Base-by-base conservation (phyloP, 2,888 invertebrate species). In the Chrysolina americana region DNA sequence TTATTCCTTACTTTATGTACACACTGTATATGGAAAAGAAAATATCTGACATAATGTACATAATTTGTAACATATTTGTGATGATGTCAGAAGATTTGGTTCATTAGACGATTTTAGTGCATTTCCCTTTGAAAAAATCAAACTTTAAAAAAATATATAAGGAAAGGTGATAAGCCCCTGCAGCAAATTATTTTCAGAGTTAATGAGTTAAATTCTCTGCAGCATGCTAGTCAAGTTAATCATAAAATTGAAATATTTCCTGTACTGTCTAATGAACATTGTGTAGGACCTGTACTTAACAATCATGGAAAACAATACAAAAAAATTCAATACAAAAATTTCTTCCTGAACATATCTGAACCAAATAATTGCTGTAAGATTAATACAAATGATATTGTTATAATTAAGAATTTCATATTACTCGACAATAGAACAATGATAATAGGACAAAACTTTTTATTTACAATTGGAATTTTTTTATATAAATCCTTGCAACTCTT, bases 61-160 rank as follows among this genome's bases (percentile, higher is more conserved):
- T 44, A 65, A 65, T 65, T 41, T 65, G 65, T 44, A 44, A 44
- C 65, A 65, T 65, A 44, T 65, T 44, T 44, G 41, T 68, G 68
- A 68, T 50, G 68, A 68, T 68, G 68, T 68, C 23, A 50, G 53
- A 68, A 19, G 53, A 19, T 56, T 53, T 48, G 68, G 68, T 53
- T 36, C 36, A 28, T 56, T 68, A 19, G 68, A 56, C 41, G 41
- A 36, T 9, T 68, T 68, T 8, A 68, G 53, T n/a, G n/a, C n/a
- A n/a, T n/a, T n/a, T n/a, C n/a, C n/a, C n/a, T n/a, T n/a, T n/a
- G n/a, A n/a, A n/a, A 53, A 53, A 53, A 10, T 23, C 47, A 50
- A 50, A 48, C 47, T 21, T 53, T 68, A n/a, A 53, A 53, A 53
- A 53, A 53, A 53, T 53, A 53, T 15, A 53, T 68, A 47, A 48